Conservation (phyloP, 1,140 invertebrate genomes). For the Drosophila auraria region DNA sequence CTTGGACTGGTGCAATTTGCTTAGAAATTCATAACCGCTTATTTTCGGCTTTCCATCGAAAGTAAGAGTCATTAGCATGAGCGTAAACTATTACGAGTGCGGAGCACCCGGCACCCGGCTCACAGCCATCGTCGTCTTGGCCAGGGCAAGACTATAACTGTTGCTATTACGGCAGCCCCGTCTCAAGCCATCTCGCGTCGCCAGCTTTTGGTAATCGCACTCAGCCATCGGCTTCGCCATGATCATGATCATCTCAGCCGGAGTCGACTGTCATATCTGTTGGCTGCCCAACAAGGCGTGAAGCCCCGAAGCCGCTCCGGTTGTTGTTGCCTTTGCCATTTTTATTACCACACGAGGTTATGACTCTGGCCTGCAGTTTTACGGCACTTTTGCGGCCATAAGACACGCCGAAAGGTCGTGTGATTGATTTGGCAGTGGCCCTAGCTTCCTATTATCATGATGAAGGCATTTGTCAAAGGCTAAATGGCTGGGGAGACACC, state of each 20-base stretch:
- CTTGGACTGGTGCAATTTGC: constrained; percentile 50
- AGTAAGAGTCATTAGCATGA: constrained; percentile 75
- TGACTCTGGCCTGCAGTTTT: constrained; percentile 36
- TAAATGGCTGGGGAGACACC: constrained; percentile 5
- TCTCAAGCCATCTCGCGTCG: constrained; percentile 23
- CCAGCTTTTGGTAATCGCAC: constrained; percentile 69
- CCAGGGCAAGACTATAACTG: constrained; percentile 27
- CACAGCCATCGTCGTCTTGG: constrained; percentile 41
- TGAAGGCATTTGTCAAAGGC: constrained; percentile 40
- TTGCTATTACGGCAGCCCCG: constrained; percentile 67
- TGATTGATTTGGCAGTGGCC: constrained; percentile 33
- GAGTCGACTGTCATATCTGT: constrained; percentile 35
- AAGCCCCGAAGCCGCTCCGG: constrained; percentile 63
- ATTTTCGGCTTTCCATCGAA: constrained; percentile 65
- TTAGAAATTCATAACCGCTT: constrained; percentile 23
- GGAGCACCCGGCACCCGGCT: constrained; percentile 21
- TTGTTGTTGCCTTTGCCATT: constrained; percentile 40
- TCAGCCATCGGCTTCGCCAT: constrained; percentile 29
- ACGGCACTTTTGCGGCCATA: constrained; percentile 31
- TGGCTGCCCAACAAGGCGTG: constrained; percentile 78
- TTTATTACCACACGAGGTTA: constrained; percentile 26
- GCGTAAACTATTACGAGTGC: constrained; percentile 67
- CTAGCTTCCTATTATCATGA: constrained; percentile 31
- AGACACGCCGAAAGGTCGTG: constrained; percentile 25
- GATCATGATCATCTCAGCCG: constrained; percentile 33